phyloP scores from a whole-genome alignment of 2,113 vertebrate species.

The Hippocampus barbouri region DNA sequence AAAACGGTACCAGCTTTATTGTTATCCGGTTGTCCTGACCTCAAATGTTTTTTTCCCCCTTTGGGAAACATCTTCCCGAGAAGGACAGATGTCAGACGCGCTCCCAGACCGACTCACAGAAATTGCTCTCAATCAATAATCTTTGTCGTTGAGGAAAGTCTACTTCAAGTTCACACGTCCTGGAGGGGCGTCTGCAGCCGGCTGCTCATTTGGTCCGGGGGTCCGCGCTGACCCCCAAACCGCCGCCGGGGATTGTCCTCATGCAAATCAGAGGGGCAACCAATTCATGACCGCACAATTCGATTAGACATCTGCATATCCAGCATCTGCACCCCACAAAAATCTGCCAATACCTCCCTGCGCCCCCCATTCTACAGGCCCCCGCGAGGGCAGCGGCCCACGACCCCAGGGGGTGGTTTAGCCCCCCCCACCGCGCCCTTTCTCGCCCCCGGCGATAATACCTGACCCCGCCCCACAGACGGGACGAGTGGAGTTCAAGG shows the following conservation, averaged over 20 bases:
- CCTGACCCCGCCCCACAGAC: conserved; percentile 64
- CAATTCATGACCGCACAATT: conserved; percentile 72
- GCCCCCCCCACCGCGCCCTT: conserved; percentile 31
- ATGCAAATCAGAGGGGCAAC: conserved; percentile 70
- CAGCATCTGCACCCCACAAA: conserved; percentile 75
- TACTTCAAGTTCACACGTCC: conserved; percentile 75
- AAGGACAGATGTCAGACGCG: conserved; percentile 58
- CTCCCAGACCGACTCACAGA: conserved; percentile 62
- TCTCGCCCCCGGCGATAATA: conserved; percentile 53
- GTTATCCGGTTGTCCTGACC: no score
- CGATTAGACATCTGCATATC: conserved; percentile 77
- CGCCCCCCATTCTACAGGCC: conserved; percentile 27
- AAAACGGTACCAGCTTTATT: no score
- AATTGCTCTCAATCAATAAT: conserved; percentile 65
- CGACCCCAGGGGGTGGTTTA: conserved; percentile 50
- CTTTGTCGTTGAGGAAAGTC: conserved; percentile 59
- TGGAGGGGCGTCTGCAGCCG: conserved; percentile 61
- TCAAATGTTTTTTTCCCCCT: conserved; percentile 5
- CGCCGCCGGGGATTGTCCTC: conserved; percentile 63
- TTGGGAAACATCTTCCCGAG: conserved; percentile 24
- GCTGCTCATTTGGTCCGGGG: conserved; percentile 68
- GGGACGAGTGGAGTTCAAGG: conserved; percentile 72
- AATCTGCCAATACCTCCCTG: conserved; percentile 63
- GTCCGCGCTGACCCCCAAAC: conserved; percentile 65
- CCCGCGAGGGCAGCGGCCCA: conserved; percentile 49